Evolutionary conservation across 92 coral and sea anemone species (phyloP), one percentile per base, ranked within the genome.

Genomic region (Actinernus sp.): DNA sequence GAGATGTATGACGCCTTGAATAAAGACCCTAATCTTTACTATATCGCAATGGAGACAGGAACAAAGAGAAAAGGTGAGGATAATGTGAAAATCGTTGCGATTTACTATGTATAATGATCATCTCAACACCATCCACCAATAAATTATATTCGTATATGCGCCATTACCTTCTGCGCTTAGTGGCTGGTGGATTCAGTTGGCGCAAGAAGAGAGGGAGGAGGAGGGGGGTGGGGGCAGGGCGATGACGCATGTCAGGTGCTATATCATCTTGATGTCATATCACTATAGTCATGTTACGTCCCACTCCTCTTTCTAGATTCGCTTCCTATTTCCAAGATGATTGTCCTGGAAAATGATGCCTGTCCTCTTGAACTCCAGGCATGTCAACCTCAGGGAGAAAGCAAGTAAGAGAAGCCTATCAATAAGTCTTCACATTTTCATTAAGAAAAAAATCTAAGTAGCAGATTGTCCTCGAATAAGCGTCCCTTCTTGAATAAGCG

Each of bases 31-130:
- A 90, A 90, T 30, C 81, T 90, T 20, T 90, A 80, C 68, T 90
- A 90, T 72, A 52, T 90, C 27, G 97, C 97, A 10, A 88, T 90
- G 92, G 97, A 90, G 55, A 90, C 87, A 19, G 89, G 89, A 17
- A 76, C 81, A 30, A 83, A 85, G 56, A 74, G 73, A 62, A 86
- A 90, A 90, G 92, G 97, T 90, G 61, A 20, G 68, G n/a, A n/a
- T n/a, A n/a, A n/a, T n/a, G n/a, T n/a, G n/a, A n/a, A n/a, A n/a
- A n/a, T n/a, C n/a, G n/a, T n/a, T n/a, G n/a, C n/a, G n/a, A n/a
- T n/a, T n/a, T n/a, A n/a, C n/a, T n/a, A n/a, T n/a, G n/a, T n/a
- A n/a, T n/a, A n/a, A n/a, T n/a, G n/a, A n/a, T n/a, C n/a, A n/a
- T n/a, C n/a, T n/a, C n/a, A n/a, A n/a, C n/a, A n/a, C n/a, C n/a